Conservation (phyloP, 1,140 invertebrate species). For the Ostrea denselamellosa region DNA sequence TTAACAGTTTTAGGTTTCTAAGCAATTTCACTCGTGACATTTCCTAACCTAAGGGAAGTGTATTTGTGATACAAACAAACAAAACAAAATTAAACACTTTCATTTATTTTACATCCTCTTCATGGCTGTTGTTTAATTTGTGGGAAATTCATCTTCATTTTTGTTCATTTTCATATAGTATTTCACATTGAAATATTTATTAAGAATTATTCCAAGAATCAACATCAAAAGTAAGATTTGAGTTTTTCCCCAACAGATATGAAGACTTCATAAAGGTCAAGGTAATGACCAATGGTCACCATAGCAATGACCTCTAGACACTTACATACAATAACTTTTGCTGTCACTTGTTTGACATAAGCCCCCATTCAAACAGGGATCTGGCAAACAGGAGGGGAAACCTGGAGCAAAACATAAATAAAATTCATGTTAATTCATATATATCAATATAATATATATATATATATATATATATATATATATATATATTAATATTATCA, state of each 20-base stretch:
- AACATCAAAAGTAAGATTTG: no score
- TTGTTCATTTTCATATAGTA: background rate
- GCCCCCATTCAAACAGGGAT: slow-evolving; percentile 90
- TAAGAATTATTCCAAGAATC: background rate
- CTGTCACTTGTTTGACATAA: slow-evolving; percentile 85
- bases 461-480: no score
- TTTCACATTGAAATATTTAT: background rate
- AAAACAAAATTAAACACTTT: background rate
- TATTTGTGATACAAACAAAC: background rate
- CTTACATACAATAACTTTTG: slow-evolving; percentile 93
- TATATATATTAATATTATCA: no score
- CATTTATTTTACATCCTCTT: background rate
- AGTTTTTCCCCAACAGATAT: no score
- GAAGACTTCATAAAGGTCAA: background rate
- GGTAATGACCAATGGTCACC: background rate
- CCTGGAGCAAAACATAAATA: slow-evolving; percentile 45
- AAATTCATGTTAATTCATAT: no score
- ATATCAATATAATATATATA: no score
- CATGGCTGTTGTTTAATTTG: background rate
- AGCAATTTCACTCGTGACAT: background rate
- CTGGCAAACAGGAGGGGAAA: slow-evolving; percentile 87
- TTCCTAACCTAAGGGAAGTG: background rate
- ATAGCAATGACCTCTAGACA: slow-evolving; percentile 68
- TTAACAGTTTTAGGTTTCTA: background rate
- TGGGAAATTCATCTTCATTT: background rate